These are phyloP conservation scores for Strix occidentalis DNA, from an alignment of 2,797 vertebrate genomes.

Conservation along the genomic window DNA sequence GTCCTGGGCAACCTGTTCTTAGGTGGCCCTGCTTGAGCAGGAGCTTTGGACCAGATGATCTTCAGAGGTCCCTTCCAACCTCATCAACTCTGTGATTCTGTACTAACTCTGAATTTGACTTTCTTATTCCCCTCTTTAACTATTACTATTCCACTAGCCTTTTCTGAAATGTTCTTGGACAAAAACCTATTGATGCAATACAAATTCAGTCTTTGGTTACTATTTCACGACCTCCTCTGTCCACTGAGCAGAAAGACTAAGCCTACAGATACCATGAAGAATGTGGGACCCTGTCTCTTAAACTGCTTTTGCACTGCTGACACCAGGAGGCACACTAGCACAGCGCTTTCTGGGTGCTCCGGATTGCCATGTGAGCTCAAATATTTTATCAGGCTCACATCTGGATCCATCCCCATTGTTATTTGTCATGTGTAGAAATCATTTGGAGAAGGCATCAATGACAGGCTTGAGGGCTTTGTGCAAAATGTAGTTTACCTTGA, in stretches of 20 bases:
- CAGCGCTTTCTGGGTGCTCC: accelerated
- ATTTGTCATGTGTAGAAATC: not conserved
- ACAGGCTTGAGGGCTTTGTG: not conserved
- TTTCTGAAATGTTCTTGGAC: not conserved
- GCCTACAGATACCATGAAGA: not conserved
- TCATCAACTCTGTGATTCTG: not conserved
- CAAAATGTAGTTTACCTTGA: not conserved
- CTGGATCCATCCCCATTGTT: not conserved
- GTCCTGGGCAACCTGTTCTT: not conserved
- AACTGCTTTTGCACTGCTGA: not conserved
- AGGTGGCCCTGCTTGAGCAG: not conserved
- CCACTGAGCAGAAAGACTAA: not conserved
- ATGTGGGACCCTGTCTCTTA: not conserved
- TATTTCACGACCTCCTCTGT: not conserved
- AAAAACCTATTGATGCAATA: not conserved
- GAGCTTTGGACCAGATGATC: not conserved
- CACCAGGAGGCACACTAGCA: not conserved
- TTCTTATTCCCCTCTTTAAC: not conserved
- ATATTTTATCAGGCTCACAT: not conserved
- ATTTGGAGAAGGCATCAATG: not conserved
- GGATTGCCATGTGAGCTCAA: not conserved
- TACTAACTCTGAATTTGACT: not conserved
- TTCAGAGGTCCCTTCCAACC: not conserved
- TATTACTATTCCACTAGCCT: not conserved
- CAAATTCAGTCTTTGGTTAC: not conserved